Conservation (phyloP, 2,113 vertebrate genomes). For the Anolis sagrei region DNA sequence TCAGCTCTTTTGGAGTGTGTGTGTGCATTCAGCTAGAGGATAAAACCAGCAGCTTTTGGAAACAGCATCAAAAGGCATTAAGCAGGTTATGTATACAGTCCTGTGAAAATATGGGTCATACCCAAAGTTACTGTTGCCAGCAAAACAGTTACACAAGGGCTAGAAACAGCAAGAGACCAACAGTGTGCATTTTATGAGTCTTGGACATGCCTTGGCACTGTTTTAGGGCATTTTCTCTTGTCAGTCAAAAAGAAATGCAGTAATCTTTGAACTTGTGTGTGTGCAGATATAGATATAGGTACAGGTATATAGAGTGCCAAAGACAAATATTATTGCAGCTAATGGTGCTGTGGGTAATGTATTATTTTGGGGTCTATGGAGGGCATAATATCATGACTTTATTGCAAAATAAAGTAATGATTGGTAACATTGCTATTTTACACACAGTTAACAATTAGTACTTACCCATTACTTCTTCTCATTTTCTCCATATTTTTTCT, state of each 20-base stretch:
- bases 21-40: background rate
- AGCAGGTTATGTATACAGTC: background rate
- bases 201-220: background rate
- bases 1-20: background rate
- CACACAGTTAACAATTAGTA: too few relatives aligned
- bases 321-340: background rate
- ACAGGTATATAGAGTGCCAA: too few relatives aligned
- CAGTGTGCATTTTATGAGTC: background rate
- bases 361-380: too few relatives aligned
- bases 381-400: too few relatives aligned
- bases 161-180: background rate
- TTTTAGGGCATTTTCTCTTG: background rate
- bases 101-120: conserved; percentile 8
- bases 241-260: background rate
- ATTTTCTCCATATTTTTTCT: too few relatives aligned
- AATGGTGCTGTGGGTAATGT: too few relatives aligned
- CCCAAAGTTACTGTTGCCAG: background rate
- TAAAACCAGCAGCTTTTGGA: background rate
- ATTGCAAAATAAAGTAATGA: too few relatives aligned
- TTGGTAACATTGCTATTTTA: too few relatives aligned
- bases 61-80: background rate
- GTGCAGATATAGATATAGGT: background rate
- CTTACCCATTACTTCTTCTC: too few relatives aligned
- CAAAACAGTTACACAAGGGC: background rate
- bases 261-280: too few relatives aligned